phyloP scores from a whole-genome alignment of 35 echinoderm and acorn worm species.

The Anneissia japonica region DNA sequence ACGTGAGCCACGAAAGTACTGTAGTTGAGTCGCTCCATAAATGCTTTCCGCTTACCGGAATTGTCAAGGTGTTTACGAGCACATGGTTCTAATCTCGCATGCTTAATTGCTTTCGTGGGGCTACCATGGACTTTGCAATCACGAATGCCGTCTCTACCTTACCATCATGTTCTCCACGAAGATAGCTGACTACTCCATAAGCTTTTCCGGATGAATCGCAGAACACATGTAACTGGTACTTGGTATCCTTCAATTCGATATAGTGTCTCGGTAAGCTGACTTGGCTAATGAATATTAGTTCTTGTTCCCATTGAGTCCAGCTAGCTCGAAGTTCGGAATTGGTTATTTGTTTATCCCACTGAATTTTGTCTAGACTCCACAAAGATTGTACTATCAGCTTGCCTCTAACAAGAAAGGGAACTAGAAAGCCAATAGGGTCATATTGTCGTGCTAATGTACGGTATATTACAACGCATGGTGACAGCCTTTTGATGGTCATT shows the following conservation, averaged over 20 bases:
- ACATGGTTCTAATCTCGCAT: conserved; percentile 8
- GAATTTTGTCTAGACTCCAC: not conserved
- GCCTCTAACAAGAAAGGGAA: not conserved
- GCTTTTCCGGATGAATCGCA: conserved; percentile 1
- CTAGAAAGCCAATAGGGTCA: not conserved
- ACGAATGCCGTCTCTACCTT: not conserved
- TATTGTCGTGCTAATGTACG: conserved; percentile 1
- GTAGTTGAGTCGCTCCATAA: conserved; percentile 19
- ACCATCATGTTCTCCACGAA: not conserved
- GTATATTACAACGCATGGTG: not conserved
- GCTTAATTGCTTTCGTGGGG: not conserved
- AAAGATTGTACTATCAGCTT: conserved; percentile 18
- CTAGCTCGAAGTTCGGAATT: not conserved
- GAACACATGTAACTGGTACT: conserved; percentile 19
- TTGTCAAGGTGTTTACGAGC: not conserved
- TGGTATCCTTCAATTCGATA: not conserved
- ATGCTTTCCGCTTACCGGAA: not conserved
- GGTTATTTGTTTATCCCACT: not conserved
- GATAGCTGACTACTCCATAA: conserved; percentile 9
- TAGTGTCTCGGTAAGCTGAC: no score
- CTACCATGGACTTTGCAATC: not conserved
- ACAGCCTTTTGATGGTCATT: not conserved
- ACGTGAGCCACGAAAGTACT: not conserved
- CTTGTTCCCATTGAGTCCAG: not conserved
- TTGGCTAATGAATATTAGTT: not conserved